Evolutionary conservation across 2,888 invertebrate genomes (phyloP), one percentile per base, ranked within the genome.

Genomic region (Ichneumoninae sp.): DNA sequence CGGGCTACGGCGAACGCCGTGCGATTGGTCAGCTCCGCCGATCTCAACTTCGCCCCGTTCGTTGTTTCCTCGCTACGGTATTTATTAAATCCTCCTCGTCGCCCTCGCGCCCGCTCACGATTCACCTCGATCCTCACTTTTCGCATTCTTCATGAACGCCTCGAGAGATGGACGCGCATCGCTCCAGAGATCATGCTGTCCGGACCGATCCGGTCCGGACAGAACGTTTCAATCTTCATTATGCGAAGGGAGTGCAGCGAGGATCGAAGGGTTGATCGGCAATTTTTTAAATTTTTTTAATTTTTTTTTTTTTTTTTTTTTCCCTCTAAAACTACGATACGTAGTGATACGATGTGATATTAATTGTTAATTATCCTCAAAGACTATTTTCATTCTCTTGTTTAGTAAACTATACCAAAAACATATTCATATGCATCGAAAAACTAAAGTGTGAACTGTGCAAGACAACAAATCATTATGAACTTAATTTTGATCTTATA

Each of bases 161-260:
- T 87, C 77, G 80, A 86, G 87, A 86, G 87, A 86, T 86, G 26
- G 57, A 80, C 44, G 52, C 70, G 68, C 76, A 52, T 76, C 84
- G 78, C 81, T 72, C 54, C 33, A 16, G 52, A 54, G 69, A 62
- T 65, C 69, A 77, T 33, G 33, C 62, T 47, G 65, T 68, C 69
- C 62, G 66, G 30, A 54, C 40, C 81, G 16, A 16, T 82, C 74
- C 69, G 62, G 65, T 26, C 78, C 62, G 33, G 44, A 44, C 7
- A 36, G 76, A 90, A 90, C 88, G 88, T 90, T 91, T 91, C 90
- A 89, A 90, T 90, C 91, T 90, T 89, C 89, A 87, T 89, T 90
- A 89, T 84, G 82, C 10, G 83, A 86, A 77, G 62, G 44, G 22
- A 44, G 54, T 22, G 57, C 50, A n/a, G 36, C 54, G 30, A 33